phyloP scores from a whole-genome alignment of 1,140 invertebrate genomes.

The Drosophila bipectinata region DNA sequence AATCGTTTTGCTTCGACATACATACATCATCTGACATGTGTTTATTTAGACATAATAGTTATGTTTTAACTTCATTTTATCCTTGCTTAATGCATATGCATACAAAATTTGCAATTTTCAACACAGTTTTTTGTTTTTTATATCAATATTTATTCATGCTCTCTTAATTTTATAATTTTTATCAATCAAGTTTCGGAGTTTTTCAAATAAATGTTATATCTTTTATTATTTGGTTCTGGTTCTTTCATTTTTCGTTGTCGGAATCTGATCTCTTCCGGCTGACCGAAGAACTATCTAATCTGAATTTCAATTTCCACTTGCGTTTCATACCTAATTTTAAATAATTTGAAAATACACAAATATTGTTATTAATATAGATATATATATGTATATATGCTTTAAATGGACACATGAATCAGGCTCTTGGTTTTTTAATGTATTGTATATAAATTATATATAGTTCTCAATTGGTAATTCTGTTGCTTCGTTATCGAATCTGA shows the following conservation, averaged over 20 bases:
- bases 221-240: slow-evolving; percentile 44
- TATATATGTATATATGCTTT: slow-evolving; percentile 44
- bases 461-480: slow-evolving; percentile 42
- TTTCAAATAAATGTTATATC: slow-evolving; percentile 30
- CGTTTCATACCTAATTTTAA: slow-evolving; percentile 40
- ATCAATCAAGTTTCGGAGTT: background rate
- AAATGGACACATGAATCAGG: slow-evolving; percentile 77
- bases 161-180: slow-evolving; percentile 26
- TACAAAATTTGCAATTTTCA: slow-evolving; percentile 75
- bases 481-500: slow-evolving; percentile 60
- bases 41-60: slow-evolving; percentile 73
- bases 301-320: slow-evolving; percentile 30
- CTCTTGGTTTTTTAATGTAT: slow-evolving; percentile 63
- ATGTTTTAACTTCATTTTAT: slow-evolving; percentile 47
- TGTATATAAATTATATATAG: slow-evolving; percentile 50
- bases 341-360: slow-evolving; percentile 63
- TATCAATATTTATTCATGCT: slow-evolving; percentile 40
- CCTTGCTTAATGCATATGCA: slow-evolving; percentile 54
- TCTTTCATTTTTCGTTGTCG: slow-evolving; percentile 3
- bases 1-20: slow-evolving; percentile 50
- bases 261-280: slow-evolving; percentile 17
- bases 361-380: slow-evolving; percentile 33
- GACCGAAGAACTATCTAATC: slow-evolving; percentile 25
- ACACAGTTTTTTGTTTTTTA: slow-evolving; percentile 59
- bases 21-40: slow-evolving; percentile 31